A percentile compares a stretch with the other conserved stretches of the same genome.
Conservation (phyloP, 2,888 invertebrate species). For the Pecten maximus region DNA sequence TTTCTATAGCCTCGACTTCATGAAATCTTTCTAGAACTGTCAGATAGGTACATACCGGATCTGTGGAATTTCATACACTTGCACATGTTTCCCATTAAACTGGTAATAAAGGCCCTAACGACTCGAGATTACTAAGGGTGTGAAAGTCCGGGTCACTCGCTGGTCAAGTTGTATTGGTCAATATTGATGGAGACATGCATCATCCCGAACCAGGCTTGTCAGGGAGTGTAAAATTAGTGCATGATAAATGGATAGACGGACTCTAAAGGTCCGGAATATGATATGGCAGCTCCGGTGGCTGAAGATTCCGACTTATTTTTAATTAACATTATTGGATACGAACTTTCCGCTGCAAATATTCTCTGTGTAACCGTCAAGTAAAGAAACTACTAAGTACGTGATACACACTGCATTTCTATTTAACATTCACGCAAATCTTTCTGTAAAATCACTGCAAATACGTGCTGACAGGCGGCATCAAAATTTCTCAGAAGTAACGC, state of each 20-base stretch:
- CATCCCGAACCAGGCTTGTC: neutral
- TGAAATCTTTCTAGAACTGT: neutral
- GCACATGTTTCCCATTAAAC: constrained; percentile 13
- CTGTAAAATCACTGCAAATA: too few species aligned
- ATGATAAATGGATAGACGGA: neutral
- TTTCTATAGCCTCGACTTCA: neutral
- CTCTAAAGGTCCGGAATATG: neutral
- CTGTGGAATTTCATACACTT: constrained; percentile 16
- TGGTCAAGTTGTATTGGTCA: constrained; percentile 18
- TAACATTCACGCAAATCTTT: too few species aligned
- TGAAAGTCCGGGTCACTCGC: neutral
- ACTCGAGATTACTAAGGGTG: neutral
- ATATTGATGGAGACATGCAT: neutral
- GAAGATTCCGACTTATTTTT: neutral
- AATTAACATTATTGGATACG: neutral
- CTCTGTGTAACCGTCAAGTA: neutral
- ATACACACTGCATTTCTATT: too few species aligned
- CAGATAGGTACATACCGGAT: neutral
- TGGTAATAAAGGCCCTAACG: constrained; percentile 17
- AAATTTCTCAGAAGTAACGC: too few species aligned
- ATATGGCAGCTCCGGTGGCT: neutral
- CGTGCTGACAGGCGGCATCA: too few species aligned
- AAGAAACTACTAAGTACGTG: neutral
- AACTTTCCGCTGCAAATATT: neutral
- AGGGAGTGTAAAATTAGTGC: constrained; percentile 17